These are phyloP conservation scores for Dryoscopus gambensis DNA, from an alignment of 2,113 vertebrate genomes.

Conservation along the genomic window DNA sequence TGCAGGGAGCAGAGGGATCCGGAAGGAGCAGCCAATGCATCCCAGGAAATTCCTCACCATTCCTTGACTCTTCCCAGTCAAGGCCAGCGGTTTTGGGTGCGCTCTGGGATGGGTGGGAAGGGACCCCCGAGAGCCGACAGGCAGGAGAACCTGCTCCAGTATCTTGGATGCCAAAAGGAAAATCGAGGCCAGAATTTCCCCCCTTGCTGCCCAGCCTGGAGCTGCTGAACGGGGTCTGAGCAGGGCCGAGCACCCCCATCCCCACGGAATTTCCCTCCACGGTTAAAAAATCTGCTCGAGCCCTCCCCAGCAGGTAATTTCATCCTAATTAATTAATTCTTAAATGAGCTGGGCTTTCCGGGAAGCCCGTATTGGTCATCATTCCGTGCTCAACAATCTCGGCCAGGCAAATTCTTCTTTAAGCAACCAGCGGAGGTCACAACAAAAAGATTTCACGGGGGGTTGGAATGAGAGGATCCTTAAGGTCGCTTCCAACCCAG, in stretches of 20 bases:
- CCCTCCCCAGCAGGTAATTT: not conserved
- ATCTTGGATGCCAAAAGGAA: not conserved
- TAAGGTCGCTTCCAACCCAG: not conserved
- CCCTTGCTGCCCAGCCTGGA: not conserved
- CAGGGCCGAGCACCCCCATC: not conserved
- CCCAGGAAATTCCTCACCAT: not conserved
- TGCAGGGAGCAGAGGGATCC: not conserved
- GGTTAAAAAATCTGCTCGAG: rapidly evolving
- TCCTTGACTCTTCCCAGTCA: not conserved
- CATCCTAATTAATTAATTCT: not conserved
- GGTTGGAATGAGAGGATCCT: not conserved
- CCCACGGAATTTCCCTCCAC: not conserved
- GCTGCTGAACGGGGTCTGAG: not conserved
- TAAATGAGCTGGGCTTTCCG: not conserved
- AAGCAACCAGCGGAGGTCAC: not conserved
- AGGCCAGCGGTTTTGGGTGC: rapidly evolving
- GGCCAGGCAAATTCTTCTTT: not conserved
- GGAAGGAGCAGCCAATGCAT: not conserved
- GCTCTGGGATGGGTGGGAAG: not conserved
- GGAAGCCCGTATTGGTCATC: not conserved
- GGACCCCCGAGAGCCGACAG: rapidly evolving
- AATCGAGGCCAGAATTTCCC: not conserved
- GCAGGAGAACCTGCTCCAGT: not conserved
- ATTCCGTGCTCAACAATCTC: rapidly evolving
- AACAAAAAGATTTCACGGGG: not conserved